Evolutionary conservation across 1,140 invertebrate genomes (phyloP).

Genomic region (Brachystomella parvula): DNA sequence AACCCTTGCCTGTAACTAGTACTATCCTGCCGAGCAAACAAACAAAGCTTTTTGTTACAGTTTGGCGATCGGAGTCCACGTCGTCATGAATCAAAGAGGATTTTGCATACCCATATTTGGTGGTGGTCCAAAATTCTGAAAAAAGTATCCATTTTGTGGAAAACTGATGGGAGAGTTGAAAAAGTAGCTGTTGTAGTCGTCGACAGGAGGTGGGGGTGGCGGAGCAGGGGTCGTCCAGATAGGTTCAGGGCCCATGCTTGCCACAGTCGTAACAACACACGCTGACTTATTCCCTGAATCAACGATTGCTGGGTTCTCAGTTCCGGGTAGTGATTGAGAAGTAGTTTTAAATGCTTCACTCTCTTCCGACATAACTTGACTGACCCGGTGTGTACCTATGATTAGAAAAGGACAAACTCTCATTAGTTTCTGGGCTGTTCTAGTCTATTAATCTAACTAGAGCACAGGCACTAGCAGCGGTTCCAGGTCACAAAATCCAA

Average conservation of each 20-base stretch:
- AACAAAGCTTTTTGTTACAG: too few species aligned
- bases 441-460: too few species aligned
- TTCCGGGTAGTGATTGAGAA: conserved; percentile 4
- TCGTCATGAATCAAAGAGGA: too few species aligned
- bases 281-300: conserved; percentile 20
- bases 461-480: too few species aligned
- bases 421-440: too few species aligned
- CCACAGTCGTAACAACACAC: conserved; percentile 11
- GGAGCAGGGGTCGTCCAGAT: conserved; percentile 23
- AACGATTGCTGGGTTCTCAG: conserved; percentile 24
- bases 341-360: conserved; percentile 26
- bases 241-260: conserved; percentile 24
- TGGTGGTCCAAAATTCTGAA: conserved; percentile 37
- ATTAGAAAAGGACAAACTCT: too few species aligned
- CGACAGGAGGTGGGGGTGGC: conserved; percentile 11
- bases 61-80: too few species aligned
- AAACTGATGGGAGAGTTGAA: conserved; percentile 36
- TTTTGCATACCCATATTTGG: conserved; percentile 39
- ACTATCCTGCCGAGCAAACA: too few species aligned
- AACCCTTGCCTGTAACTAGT: too few species aligned
- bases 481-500: too few species aligned
- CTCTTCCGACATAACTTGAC: conserved; percentile 26
- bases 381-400: too few species aligned
- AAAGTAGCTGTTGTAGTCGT: conserved; percentile 36
- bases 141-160: conserved; percentile 37